Evolutionary conservation across 2,113 vertebrate species (phyloP).

Genomic region (Macroglossus sobrinus): DNA sequence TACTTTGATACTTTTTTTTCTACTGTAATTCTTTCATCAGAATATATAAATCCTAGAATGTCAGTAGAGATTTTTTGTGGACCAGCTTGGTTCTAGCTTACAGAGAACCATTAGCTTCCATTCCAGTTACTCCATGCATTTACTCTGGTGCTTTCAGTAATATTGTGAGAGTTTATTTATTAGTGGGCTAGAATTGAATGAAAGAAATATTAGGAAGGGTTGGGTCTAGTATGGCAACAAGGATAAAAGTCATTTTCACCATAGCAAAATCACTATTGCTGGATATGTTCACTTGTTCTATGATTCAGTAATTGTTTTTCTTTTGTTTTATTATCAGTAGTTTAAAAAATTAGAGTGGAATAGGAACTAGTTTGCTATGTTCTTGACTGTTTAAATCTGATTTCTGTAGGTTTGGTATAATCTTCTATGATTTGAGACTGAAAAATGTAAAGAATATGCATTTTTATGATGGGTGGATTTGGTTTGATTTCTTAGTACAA

Average conservation of each 20-base stretch:
- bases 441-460: constrained; percentile 8
- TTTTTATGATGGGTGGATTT: neutral
- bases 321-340: neutral
- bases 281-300: neutral
- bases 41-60: neutral
- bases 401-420: neutral
- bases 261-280: neutral
- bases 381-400: neutral
- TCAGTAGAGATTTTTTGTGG: neutral
- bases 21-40: neutral
- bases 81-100: neutral
- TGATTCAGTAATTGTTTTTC: neutral
- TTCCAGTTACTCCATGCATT: neutral
- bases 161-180: neutral
- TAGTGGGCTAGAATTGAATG: neutral
- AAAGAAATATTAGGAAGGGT: neutral
- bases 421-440: neutral
- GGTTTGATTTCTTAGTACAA: constrained; percentile 30
- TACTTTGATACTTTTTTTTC: neutral
- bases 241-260: neutral
- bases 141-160: neutral
- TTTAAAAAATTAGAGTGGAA: neutral
- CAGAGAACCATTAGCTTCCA: neutral
- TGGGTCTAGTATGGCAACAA: neutral
- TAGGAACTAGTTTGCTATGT: neutral